phyloP scores from a whole-genome alignment of 2,888 invertebrate genomes.

The Nomada fucata region DNA sequence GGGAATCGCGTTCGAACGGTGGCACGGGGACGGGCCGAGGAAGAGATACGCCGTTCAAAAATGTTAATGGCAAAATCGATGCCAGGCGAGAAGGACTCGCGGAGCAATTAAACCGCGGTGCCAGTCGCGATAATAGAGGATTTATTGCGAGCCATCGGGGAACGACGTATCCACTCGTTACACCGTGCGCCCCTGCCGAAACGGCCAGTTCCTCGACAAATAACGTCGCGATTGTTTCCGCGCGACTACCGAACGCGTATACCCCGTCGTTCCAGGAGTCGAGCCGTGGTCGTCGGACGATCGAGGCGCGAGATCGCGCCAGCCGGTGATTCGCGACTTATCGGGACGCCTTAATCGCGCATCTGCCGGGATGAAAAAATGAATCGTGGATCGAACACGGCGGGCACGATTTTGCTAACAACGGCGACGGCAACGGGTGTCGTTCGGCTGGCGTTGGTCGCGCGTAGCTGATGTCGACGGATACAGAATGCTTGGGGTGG shows the following conservation, averaged over 20 bases:
- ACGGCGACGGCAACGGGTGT: slow-evolving; percentile 48
- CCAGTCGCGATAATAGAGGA: slow-evolving; percentile 45
- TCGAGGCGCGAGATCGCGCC: slow-evolving; percentile 18
- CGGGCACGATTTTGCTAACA: slow-evolving; percentile 63
- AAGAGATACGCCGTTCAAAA: slow-evolving; percentile 31
- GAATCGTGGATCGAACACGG: slow-evolving; percentile 73
- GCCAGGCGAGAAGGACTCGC: slow-evolving; percentile 4
- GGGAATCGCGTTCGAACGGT: not conserved
- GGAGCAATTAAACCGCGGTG: slow-evolving; percentile 47
- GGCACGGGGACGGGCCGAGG: not conserved
- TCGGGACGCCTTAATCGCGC: slow-evolving; percentile 80
- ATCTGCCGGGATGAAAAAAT: slow-evolving; percentile 81
- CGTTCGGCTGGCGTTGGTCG: slow-evolving; percentile 57
- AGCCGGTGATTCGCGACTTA: slow-evolving; percentile 74
- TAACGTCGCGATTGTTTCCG: slow-evolving; percentile 64
- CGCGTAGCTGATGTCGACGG: slow-evolving; percentile 68
- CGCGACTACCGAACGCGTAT: slow-evolving; percentile 15
- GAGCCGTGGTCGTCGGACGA: too few species aligned
- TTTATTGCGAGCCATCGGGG: slow-evolving; percentile 56
- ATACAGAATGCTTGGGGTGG: slow-evolving; percentile 62
- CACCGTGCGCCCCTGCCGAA: not conserved
- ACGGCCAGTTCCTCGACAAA: slow-evolving; percentile 57
- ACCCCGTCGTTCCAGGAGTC: not conserved
- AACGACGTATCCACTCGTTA: slow-evolving; percentile 34
- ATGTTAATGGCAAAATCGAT: slow-evolving; percentile 59